Evolutionary conservation across 2,113 vertebrate species (phyloP).

Genomic region (Gambusia holbrooki): DNA sequence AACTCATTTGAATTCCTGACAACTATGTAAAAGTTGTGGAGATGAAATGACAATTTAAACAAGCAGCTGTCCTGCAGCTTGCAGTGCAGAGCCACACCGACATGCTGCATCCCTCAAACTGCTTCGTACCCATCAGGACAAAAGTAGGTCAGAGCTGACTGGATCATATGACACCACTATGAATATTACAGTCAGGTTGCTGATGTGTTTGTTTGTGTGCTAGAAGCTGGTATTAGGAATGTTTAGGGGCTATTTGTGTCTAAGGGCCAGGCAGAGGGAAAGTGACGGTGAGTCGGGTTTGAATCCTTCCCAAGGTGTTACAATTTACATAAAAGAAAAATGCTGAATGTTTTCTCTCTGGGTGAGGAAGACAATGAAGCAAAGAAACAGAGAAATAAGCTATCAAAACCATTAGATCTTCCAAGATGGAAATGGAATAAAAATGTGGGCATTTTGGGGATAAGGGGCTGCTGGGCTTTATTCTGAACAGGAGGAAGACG

Average conservation of each 20-base stretch:
- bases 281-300: background rate
- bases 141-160: conserved; percentile 44
- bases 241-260: background rate
- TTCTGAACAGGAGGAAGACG: conserved; percentile 34
- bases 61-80: background rate
- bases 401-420: conserved; percentile 54
- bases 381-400: conserved; percentile 56
- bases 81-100: conserved; percentile 2
- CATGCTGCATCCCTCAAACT: conserved; percentile 29
- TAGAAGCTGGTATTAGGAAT: background rate
- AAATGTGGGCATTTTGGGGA: conserved; percentile 9
- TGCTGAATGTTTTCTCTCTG: conserved; percentile 25
- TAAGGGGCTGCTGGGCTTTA: conserved; percentile 32
- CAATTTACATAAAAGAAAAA: conserved; percentile 39
- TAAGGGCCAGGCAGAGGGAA: no score
- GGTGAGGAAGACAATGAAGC: conserved; percentile 49
- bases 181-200: conserved; percentile 29
- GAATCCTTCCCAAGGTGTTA: conserved; percentile 32
- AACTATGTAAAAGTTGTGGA: no score
- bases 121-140: conserved; percentile 22
- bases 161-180: conserved; percentile 37
- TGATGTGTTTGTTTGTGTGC: conserved; percentile 2
- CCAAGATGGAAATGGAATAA: conserved; percentile 1
- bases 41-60: background rate
- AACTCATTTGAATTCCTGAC: no score